These are phyloP conservation scores for Listronotus bonariensis DNA, from an alignment of 1,140 invertebrate species.

Conservation along the genomic window DNA sequence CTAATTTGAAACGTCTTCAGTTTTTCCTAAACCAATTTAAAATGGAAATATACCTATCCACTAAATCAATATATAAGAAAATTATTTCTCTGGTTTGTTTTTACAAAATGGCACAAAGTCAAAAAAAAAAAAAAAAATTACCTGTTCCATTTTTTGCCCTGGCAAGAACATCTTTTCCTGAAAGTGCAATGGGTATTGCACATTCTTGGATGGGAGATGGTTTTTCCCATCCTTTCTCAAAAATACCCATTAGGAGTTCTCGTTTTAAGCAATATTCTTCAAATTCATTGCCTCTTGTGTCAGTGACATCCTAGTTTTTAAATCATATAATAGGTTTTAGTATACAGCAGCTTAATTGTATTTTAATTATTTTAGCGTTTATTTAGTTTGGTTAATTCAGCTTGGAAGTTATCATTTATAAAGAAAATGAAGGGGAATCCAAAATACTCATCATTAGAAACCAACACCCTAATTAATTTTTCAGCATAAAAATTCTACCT, in stretches of 20 bases:
- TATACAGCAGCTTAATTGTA: conserved; percentile 14
- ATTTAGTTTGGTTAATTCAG: conserved; percentile 38
- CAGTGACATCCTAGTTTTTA: conserved; percentile 89
- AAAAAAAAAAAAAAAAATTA: conserved; percentile 22
- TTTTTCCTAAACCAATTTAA: too few species aligned
- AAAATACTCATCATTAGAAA: conserved; percentile 46
- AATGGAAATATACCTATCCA: too few species aligned
- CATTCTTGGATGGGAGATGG: conserved; percentile 99
- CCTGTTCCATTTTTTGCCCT: conserved; percentile 99
- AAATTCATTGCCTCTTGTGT: conserved; percentile 99
- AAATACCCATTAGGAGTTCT: conserved; percentile 98
- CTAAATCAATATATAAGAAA: too few species aligned
- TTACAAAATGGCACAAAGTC: too few species aligned
- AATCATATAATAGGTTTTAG: background rate
- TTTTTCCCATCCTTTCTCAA: conserved; percentile 99
- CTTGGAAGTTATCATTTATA: conserved; percentile 48
- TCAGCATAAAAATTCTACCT: too few species aligned
- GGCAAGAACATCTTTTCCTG: conserved; percentile 96
- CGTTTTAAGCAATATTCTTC: conserved; percentile 99
- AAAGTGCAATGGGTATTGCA: conserved; percentile 96
- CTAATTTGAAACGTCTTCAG: too few species aligned
- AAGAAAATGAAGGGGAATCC: conserved; percentile 53
- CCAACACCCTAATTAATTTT: conserved; percentile 16
- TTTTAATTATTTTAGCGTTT: background rate
- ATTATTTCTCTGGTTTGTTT: conserved; percentile 4